These are phyloP conservation scores for Ricordea florida DNA, from an alignment of 92 coral and sea anemone genomes.

Conservation along the genomic window DNA sequence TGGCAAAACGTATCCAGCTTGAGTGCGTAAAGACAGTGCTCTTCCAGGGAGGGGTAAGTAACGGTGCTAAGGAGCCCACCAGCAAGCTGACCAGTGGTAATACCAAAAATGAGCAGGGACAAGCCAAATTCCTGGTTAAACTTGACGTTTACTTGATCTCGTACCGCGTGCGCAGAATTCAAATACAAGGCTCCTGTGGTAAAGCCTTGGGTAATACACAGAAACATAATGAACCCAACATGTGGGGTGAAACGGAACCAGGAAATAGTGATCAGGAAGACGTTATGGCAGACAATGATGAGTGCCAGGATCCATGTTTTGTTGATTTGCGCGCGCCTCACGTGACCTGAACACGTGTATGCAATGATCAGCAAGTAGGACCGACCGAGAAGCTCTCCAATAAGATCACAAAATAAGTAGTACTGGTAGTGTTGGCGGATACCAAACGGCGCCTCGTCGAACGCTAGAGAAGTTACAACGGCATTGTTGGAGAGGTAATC, in stretches of 20 bases:
- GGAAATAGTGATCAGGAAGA: constrained; percentile 48
- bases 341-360: constrained; percentile 34
- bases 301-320: constrained; percentile 66
- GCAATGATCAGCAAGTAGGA: constrained; percentile 60
- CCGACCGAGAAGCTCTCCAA: constrained; percentile 66
- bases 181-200: constrained; percentile 68
- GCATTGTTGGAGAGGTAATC: constrained; percentile 72
- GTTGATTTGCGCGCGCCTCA: constrained; percentile 44
- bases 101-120: constrained; percentile 61
- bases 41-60: constrained; percentile 46
- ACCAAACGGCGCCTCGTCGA: constrained; percentile 41
- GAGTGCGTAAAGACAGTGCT: constrained; percentile 43
- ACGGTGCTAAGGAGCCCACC: constrained; percentile 61
- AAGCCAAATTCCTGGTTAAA: constrained; percentile 58
- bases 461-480: constrained; percentile 68
- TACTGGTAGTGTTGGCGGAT: constrained; percentile 75
- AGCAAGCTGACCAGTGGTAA: constrained; percentile 61
- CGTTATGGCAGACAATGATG: constrained; percentile 21
- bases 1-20: not conserved
- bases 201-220: constrained; percentile 69
- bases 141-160: constrained; percentile 31
- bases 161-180: constrained; percentile 70
- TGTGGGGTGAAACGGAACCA: constrained; percentile 60
- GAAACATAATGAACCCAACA: constrained; percentile 35
- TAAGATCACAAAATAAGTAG: constrained; percentile 59